A percentile compares a stretch with the other conserved stretches of the same genome.
phyloP scores from a whole-genome alignment of 2,888 invertebrate species.

The Xanthia togata region DNA sequence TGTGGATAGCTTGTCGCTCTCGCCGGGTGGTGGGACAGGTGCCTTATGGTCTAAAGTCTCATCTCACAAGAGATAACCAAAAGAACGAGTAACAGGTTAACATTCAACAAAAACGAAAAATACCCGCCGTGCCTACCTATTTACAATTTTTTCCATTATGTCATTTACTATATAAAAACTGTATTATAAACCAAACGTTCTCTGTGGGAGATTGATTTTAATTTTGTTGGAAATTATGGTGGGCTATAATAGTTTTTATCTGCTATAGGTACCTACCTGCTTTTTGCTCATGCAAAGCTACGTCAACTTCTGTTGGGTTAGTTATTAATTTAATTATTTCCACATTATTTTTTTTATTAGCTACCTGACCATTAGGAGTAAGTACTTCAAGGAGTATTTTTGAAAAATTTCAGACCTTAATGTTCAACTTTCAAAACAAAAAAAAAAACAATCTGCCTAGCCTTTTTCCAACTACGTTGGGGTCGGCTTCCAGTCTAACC shows the following conservation, averaged over 20 bases:
- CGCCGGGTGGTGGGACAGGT: neutral
- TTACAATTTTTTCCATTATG: neutral
- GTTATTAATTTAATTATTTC: neutral
- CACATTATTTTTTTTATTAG: neutral
- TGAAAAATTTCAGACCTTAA: neutral
- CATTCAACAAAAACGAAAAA: constrained; percentile 34
- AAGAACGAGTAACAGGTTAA: constrained; percentile 22
- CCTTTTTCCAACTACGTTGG: no score
- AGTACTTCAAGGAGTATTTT: neutral
- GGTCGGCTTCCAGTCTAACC: no score
- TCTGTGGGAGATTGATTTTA: neutral
- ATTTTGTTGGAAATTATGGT: neutral
- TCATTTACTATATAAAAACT: neutral
- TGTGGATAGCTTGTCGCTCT: neutral
- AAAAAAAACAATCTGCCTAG: no score
- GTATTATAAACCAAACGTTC: neutral
- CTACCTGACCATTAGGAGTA: no score
- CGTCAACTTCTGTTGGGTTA: neutral
- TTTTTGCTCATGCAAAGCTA: neutral
- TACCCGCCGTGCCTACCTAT: neutral
- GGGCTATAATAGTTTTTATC: neutral
- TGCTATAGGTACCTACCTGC: neutral
- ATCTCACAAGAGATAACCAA: constrained; percentile 22
- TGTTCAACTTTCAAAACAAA: neutral
- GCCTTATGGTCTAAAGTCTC: constrained; percentile 10